These are phyloP conservation scores for Marmota flaviventris DNA, from an alignment of 2,113 vertebrate species.

Conservation along the genomic window DNA sequence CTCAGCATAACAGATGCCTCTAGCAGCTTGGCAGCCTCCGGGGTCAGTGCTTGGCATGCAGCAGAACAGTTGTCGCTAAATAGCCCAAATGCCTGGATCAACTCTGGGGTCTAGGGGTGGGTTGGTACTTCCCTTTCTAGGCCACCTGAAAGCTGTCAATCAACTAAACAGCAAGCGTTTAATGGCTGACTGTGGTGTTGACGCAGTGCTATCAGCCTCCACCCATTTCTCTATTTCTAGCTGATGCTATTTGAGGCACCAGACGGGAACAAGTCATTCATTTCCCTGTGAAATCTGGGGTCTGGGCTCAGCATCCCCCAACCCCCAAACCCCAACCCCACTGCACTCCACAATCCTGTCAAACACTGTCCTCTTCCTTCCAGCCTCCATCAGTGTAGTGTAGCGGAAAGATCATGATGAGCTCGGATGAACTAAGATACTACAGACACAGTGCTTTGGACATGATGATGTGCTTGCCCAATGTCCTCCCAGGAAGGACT, in stretches of 20 bases:
- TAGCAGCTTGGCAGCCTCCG: neutral
- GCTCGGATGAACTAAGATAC: neutral
- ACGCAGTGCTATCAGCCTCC: neutral
- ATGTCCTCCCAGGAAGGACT: neutral
- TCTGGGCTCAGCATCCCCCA: neutral
- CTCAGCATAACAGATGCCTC: too few species aligned
- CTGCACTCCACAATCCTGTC: too few species aligned
- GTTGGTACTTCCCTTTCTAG: neutral
- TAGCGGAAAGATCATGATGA: neutral
- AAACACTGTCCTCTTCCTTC: neutral
- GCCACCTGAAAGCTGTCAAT: neutral
- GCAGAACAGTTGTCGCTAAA: neutral
- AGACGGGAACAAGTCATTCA: neutral
- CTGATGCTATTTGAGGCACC: neutral
- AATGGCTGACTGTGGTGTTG: neutral
- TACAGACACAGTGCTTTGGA: rapidly evolving
- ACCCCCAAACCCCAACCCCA: too few species aligned
- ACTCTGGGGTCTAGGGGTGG: neutral
- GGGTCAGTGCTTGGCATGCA: neutral
- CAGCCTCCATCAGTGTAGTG: rapidly evolving
- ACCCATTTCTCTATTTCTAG: neutral
- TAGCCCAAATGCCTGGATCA: neutral
- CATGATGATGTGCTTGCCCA: neutral
- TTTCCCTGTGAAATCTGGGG: neutral
- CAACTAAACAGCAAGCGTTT: neutral